Evolutionary conservation across 2,797 vertebrate species (phyloP), one percentile per base, ranked within the genome.

Genomic region (Bradypodion pumilum): DNA sequence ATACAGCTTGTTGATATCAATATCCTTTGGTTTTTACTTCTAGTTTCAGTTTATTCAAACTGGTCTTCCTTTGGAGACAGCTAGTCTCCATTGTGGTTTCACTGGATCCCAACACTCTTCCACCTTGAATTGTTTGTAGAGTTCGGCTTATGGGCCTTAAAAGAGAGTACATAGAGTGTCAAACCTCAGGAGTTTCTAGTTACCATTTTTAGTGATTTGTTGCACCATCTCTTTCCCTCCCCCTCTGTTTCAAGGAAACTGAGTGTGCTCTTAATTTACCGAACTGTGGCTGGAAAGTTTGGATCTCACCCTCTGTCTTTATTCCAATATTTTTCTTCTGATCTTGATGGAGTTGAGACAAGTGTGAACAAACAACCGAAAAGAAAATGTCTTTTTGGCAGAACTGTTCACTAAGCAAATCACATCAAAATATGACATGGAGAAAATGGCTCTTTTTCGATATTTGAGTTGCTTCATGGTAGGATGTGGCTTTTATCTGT

Each of bases 401-500:
- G 73, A 74, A 69, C 65, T 82, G 73, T 84, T 87, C 35, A 62
- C 76, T 81, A 78, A 69, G 63, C 84, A 29, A 78, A 76, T 86
- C 84, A 52, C 84, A 89, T 88, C 32, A 82, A 86, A 52, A 70
- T 74, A 85, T 90, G 37, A 76, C 42, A 32, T 68, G 35, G 52
- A 42, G 82, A 65, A 91, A 92, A 85, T 82, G 83, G 59, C 79
- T 89, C 0, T 85, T 85, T 85, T 82, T 62, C 62, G 89, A 13
- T 15, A 59, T 78, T 87, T 90, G 63, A 37, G 88, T 40, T 80
- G 83, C 6, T 70, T 80, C 59, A 81, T 72, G 78, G 1, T 72
- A 79, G 79, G 69, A 90, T 65, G 60, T 66, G 29, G 52, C 23
- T 79, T 90, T 32, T 83, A 25, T 19, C 19, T 73, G 25, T 63